These are phyloP conservation scores for Drosophila cardini DNA, from an alignment of 1,140 invertebrate genomes.

Conservation along the genomic window DNA sequence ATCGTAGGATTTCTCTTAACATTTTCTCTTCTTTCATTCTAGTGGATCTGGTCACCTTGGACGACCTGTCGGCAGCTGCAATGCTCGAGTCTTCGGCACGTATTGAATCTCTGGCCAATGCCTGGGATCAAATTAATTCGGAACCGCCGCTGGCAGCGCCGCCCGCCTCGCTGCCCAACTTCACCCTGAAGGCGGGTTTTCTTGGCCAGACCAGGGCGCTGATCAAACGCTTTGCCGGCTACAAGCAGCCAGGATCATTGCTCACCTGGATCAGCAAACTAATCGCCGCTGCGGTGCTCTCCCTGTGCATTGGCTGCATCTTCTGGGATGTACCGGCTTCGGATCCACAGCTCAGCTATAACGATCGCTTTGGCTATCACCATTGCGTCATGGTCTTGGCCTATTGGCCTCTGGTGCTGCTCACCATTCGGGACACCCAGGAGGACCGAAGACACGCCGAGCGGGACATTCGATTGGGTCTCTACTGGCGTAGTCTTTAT, in stretches of 20 bases:
- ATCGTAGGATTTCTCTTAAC: not conserved
- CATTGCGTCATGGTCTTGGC: constrained; percentile 92
- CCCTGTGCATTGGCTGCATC: constrained; percentile 93
- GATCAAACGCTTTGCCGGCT: constrained; percentile 86
- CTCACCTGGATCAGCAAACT: constrained; percentile 91
- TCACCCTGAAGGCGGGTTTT: constrained; percentile 85
- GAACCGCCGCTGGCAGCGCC: constrained; percentile 82
- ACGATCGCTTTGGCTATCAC: constrained; percentile 93
- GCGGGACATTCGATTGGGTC: constrained; percentile 91
- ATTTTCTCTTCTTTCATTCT: constrained; percentile 52
- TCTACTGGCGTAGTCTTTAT: constrained; percentile 92
- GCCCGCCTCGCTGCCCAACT: constrained; percentile 79
- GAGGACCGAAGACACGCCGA: constrained; percentile 89
- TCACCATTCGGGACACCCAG: constrained; percentile 89
- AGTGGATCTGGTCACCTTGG: constrained; percentile 97
- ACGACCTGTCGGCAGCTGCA: constrained; percentile 96
- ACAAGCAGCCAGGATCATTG: constrained; percentile 94
- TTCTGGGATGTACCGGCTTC: constrained; percentile 94
- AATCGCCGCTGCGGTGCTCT: constrained; percentile 91
- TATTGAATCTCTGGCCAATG: constrained; percentile 94
- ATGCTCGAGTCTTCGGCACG: constrained; percentile 97
- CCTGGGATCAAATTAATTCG: constrained; percentile 86
- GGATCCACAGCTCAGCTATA: constrained; percentile 89
- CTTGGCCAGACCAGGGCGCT: constrained; percentile 77
- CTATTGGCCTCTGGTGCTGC: constrained; percentile 91